Percentiles rank a stretch among this genome's conserved stretches.
Conservation (phyloP, 1,140 invertebrate genomes). For the Musca vetustissima region DNA sequence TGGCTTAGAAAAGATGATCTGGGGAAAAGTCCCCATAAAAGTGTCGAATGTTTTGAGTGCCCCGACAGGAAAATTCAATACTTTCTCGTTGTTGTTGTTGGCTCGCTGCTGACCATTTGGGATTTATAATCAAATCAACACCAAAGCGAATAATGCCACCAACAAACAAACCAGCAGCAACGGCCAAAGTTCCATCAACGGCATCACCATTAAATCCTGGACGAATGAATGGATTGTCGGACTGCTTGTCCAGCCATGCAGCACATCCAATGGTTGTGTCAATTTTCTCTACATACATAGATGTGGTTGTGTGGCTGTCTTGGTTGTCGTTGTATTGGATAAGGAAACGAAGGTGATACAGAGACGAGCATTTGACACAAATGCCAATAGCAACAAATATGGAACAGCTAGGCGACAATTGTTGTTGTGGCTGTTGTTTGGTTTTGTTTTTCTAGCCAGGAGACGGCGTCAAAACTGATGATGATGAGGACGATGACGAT, state of each 20-base stretch:
- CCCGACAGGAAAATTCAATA: no score
- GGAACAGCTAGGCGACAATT: constrained; percentile 53
- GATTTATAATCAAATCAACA: no score
- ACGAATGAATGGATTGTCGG: constrained; percentile 31
- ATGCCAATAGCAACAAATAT: constrained; percentile 40
- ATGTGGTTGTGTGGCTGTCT: constrained; percentile 15
- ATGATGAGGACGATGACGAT: no score
- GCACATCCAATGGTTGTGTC: background rate
- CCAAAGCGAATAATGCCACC: no score
- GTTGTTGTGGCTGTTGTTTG: no score
- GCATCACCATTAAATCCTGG: no score
- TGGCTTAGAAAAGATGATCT: background rate
- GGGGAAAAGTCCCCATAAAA: constrained; percentile 15
- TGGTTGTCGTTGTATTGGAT: no score
- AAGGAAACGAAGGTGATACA: no score
- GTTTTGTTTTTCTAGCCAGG: constrained; percentile 29
- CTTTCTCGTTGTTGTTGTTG: no score
- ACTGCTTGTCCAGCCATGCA: background rate
- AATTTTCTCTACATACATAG: constrained; percentile 21
- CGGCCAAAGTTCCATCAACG: no score
- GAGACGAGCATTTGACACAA: constrained; percentile 19
- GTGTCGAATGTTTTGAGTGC: constrained; percentile 12
- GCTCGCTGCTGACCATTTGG: no score
- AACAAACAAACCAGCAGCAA: no score
- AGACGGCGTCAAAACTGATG: constrained; percentile 16